These are phyloP conservation scores for Polyodon spathula DNA, from an alignment of 2,113 vertebrate genomes.

Conservation along the genomic window DNA sequence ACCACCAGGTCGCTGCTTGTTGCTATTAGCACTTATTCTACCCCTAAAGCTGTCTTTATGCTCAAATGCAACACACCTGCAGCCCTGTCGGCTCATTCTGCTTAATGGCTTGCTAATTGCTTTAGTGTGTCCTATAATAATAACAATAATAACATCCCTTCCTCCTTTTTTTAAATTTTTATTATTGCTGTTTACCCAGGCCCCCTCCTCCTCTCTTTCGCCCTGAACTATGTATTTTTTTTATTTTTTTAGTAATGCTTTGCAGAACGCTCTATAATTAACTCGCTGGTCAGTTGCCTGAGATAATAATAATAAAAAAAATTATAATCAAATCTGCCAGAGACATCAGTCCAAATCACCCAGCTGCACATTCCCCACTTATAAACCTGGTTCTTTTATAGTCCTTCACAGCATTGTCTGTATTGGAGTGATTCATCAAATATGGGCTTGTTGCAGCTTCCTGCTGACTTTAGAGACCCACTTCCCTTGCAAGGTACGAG, in stretches of 20 bases:
- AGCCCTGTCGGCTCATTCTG: background rate
- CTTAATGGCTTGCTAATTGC: no score
- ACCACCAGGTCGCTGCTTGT: slow-evolving; percentile 27
- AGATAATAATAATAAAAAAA: slow-evolving; percentile 13
- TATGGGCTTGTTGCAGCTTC: slow-evolving; percentile 27
- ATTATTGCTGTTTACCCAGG: no score
- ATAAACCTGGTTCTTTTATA: slow-evolving; percentile 22
- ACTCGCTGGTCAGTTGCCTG: background rate
- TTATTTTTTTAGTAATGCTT: no score
- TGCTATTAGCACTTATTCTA: background rate
- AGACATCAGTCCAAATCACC: slow-evolving; percentile 19
- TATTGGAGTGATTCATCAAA: slow-evolving; percentile 26
- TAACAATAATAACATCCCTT: no score
- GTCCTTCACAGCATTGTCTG: slow-evolving; percentile 26
- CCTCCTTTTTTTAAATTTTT: no score
- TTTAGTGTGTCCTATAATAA: no score
- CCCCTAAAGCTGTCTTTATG: background rate
- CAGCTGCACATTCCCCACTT: slow-evolving; percentile 25
- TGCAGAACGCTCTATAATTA: no score
- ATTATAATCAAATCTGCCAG: slow-evolving; percentile 30
- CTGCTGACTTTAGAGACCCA: slow-evolving; percentile 16
- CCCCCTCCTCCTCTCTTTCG: no score
- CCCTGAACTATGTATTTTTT: no score
- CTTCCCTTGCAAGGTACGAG: slow-evolving; percentile 24
- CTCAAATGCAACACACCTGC: slow-evolving; percentile 5